Percentiles rank a stretch among this genome's conserved stretches.
Evolutionary conservation across 2,113 vertebrate genomes (phyloP).

Genomic region (Spea bombifrons): DNA sequence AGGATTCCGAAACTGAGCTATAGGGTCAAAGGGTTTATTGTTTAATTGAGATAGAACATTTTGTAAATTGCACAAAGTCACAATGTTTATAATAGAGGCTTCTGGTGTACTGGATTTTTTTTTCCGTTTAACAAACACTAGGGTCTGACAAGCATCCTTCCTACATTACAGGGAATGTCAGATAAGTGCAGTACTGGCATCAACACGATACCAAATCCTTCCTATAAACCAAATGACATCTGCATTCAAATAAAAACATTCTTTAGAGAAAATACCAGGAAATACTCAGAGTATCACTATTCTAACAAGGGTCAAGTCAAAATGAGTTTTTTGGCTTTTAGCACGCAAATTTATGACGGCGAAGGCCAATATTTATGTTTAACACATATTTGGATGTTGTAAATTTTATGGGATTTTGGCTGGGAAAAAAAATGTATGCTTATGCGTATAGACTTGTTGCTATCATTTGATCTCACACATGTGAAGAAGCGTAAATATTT

Average conservation of each 20-base stretch:
- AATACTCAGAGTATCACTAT: slow-evolving; percentile 72
- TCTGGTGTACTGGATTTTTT: slow-evolving; percentile 71
- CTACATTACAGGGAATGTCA: slow-evolving; percentile 74
- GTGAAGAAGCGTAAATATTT: slow-evolving; percentile 69
- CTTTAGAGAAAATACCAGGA: slow-evolving; percentile 75
- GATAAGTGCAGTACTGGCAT: slow-evolving; percentile 78
- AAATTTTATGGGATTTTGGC: slow-evolving; percentile 63
- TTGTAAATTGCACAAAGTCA: slow-evolving; percentile 79
- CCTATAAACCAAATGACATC: slow-evolving; percentile 80
- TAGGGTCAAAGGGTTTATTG: slow-evolving; percentile 75
- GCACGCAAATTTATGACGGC: slow-evolving; percentile 63
- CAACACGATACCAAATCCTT: slow-evolving; percentile 76
- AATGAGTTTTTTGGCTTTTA: slow-evolving; percentile 70
- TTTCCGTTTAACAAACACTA: slow-evolving; percentile 75
- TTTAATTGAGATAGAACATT: slow-evolving; percentile 85
- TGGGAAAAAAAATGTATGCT: slow-evolving; percentile 60
- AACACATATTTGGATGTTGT: slow-evolving; percentile 68
- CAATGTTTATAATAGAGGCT: slow-evolving; percentile 81
- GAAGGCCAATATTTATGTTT: slow-evolving; percentile 67
- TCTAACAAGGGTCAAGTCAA: slow-evolving; percentile 75
- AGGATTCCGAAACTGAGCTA: slow-evolving; percentile 69
- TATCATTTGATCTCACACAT: slow-evolving; percentile 67
- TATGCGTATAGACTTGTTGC: slow-evolving; percentile 60
- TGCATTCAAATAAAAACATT: slow-evolving; percentile 79
- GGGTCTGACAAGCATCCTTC: slow-evolving; percentile 76